These are phyloP conservation scores for Hesperia comma DNA, from an alignment of 2,888 invertebrate species.

Conservation along the genomic window DNA sequence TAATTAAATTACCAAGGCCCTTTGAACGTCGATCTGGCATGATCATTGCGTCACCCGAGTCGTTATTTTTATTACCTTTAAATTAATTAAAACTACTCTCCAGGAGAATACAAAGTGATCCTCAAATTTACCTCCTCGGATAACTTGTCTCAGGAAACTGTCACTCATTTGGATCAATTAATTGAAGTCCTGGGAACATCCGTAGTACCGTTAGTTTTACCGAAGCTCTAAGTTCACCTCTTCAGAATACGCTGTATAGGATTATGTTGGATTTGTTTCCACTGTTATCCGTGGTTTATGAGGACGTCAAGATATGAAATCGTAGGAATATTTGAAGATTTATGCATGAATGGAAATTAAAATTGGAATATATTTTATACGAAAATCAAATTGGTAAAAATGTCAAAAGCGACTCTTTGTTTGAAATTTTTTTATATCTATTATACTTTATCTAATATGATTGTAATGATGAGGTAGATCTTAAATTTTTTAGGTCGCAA, in stretches of 20 bases:
- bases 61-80: neutral
- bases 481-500: too few species aligned
- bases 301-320: too few species aligned
- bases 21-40: too few species aligned
- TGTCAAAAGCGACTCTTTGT: too few species aligned
- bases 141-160: neutral
- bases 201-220: neutral
- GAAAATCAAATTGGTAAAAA: too few species aligned
- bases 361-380: too few species aligned
- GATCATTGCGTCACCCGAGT: too few species aligned
- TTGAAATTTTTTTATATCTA: too few species aligned
- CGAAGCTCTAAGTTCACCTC: slow-evolving; percentile 5
- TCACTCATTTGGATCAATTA: slow-evolving; percentile 5
- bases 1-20: too few species aligned
- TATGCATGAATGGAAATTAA: too few species aligned
- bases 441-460: too few species aligned
- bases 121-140: neutral
- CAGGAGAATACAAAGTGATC: neutral
- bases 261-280: slow-evolving; percentile 7
- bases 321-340: neutral
- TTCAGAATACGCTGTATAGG: neutral
- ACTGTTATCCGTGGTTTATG: neutral
- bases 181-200: slow-evolving; percentile 3
- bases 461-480: too few species aligned
- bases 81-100: neutral